A percentile compares a stretch with the other conserved stretches of the same genome.
These are phyloP conservation scores for Laspeyria flexula DNA, from an alignment of 2,888 invertebrate genomes.

Conservation along the genomic window DNA sequence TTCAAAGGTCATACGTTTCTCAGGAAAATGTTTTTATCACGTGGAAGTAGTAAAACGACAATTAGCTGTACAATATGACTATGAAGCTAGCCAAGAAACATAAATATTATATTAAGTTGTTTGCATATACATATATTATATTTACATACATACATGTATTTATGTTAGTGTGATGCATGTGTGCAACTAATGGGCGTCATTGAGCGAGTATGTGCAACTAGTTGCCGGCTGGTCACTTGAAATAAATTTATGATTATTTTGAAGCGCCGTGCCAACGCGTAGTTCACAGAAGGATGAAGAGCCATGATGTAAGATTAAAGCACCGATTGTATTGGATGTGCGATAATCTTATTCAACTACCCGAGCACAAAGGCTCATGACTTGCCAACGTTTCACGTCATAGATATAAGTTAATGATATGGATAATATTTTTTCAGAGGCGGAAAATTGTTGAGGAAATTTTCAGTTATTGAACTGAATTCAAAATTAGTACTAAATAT, in stretches of 20 bases:
- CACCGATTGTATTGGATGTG: slow-evolving; percentile 32
- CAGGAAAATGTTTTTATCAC: slow-evolving; percentile 5
- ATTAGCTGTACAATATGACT: slow-evolving; percentile 8
- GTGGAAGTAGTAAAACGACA: slow-evolving; percentile 9
- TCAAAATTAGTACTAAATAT: not conserved
- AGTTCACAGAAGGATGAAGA: slow-evolving; percentile 62
- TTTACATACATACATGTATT: not conserved
- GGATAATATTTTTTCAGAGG: slow-evolving; percentile 16
- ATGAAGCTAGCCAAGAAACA: slow-evolving; percentile 2
- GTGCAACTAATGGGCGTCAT: slow-evolving; percentile 53
- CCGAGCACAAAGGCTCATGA: slow-evolving; percentile 17
- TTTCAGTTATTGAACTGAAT: not conserved
- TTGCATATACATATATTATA: not conserved
- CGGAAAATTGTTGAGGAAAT: slow-evolving; percentile 5
- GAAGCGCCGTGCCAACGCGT: slow-evolving; percentile 69
- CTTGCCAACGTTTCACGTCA: slow-evolving; percentile 26
- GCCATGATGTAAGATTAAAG: slow-evolving; percentile 35
- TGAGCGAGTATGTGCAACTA: slow-evolving; percentile 49
- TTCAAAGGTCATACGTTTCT: slow-evolving; percentile 2
- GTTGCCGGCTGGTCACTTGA: slow-evolving; percentile 58
- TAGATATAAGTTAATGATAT: slow-evolving; percentile 10
- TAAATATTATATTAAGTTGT: slow-evolving; percentile 2
- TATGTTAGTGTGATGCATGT: slow-evolving; percentile 26
- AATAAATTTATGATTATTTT: slow-evolving; percentile 78
- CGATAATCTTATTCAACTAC: slow-evolving; percentile 22